phyloP scores from a whole-genome alignment of 2,888 invertebrate genomes.

The Nomada hirtipes region DNA sequence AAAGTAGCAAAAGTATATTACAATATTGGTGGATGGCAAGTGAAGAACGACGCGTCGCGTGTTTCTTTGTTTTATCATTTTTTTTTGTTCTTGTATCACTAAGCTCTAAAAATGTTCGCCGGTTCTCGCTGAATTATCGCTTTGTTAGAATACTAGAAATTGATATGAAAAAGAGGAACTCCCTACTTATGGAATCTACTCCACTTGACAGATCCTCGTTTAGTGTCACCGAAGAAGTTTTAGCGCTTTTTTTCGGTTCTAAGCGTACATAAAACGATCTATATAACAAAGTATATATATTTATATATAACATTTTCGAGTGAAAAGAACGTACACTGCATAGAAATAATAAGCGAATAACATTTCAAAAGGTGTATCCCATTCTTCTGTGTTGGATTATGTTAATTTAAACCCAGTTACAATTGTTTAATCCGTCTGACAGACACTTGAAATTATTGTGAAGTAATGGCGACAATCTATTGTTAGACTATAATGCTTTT shows the following conservation, averaged over 20 bases:
- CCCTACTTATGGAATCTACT: conserved; percentile 40
- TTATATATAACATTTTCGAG: background rate
- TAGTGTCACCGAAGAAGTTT: conserved; percentile 40
- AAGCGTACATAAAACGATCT: conserved; percentile 30
- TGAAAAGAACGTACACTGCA: background rate
- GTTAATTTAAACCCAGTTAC: background rate
- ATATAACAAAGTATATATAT: conserved; percentile 21
- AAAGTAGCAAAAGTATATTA: conserved; percentile 53
- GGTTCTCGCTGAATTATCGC: conserved; percentile 24
- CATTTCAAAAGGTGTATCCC: conserved; percentile 21
- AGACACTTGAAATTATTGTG: conserved; percentile 16
- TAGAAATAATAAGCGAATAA: conserved; percentile 12
- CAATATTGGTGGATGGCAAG: conserved; percentile 50
- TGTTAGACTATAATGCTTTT: conserved; percentile 5
- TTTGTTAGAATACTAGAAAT: conserved; percentile 60
- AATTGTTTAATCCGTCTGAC: conserved; percentile 12
- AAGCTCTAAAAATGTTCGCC: conserved; percentile 30
- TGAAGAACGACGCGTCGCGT: conserved; percentile 37
- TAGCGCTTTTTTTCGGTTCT: conserved; percentile 36
- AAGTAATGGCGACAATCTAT: conserved; percentile 15
- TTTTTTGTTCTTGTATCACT: conserved; percentile 18
- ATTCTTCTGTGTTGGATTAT: background rate
- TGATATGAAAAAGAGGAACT: conserved; percentile 64
- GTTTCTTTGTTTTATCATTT: conserved; percentile 16
- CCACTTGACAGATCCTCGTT: conserved; percentile 41